These are phyloP conservation scores for Habroteleia sp. DNA, from an alignment of 2,888 invertebrate species.

Conservation along the genomic window DNA sequence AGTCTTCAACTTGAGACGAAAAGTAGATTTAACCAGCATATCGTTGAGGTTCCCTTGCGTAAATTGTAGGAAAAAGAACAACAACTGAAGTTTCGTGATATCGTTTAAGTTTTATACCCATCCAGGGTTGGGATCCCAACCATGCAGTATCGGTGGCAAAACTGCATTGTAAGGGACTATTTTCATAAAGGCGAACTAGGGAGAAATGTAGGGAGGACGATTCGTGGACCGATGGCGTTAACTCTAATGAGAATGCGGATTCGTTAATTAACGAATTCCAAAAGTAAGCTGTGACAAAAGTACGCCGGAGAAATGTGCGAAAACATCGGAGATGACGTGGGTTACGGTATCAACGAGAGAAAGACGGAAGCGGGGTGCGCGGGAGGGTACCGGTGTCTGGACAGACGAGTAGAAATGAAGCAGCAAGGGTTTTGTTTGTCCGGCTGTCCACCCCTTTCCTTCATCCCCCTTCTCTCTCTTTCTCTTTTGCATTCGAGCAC, in stretches of 20 bases:
- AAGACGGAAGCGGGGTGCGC: slow-evolving; percentile 72
- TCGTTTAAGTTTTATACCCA: slow-evolving; percentile 28
- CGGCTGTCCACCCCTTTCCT: slow-evolving; percentile 79
- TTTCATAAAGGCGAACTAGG: slow-evolving; percentile 48
- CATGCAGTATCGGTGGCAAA: slow-evolving; percentile 38
- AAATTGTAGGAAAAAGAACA: too few relatives aligned
- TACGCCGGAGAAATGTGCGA: slow-evolving; percentile 63
- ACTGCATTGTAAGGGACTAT: slow-evolving; percentile 56
- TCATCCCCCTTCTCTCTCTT: slow-evolving; percentile 60
- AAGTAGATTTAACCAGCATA: too few relatives aligned
- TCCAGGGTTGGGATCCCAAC: slow-evolving; percentile 23
- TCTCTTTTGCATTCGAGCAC: slow-evolving; percentile 57
- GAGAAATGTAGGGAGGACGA: slow-evolving; percentile 1
- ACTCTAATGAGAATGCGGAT: slow-evolving; percentile 69
- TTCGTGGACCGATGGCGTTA: slow-evolving; percentile 46
- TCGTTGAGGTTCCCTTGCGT: too few relatives aligned
- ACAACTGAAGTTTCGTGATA: slow-evolving; percentile 9
- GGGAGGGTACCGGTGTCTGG: slow-evolving; percentile 77
- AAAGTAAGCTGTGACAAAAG: slow-evolving; percentile 66
- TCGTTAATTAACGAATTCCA: slow-evolving; percentile 78
- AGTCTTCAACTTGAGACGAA: too few relatives aligned
- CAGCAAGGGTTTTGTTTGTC: slow-evolving; percentile 81
- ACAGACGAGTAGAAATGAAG: slow-evolving; percentile 80
- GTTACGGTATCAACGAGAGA: slow-evolving; percentile 57
- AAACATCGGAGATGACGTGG: slow-evolving; percentile 67